Base-by-base conservation (phyloP, 2,888 invertebrate genomes). In the Xestia xanthographa region DNA sequence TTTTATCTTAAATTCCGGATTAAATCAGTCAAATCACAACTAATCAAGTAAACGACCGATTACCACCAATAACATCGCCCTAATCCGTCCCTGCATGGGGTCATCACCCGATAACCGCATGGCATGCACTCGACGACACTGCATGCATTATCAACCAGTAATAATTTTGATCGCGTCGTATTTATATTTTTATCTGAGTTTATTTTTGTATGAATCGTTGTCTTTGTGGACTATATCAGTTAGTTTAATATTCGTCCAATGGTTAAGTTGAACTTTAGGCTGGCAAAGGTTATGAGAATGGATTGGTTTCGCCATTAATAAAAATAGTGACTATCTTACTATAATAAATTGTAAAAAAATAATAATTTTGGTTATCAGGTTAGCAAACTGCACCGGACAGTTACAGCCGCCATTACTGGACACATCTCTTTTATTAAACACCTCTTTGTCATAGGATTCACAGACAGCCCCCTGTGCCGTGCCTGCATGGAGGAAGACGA, bases 91-190 rank as follows among this genome's bases (percentile, higher is more conserved):
- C 91, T 88, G 89, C 26, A 11, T n/a, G 50, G 80, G 90, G 87
- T 91, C 91, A 75, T 79, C 86, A 86, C 22, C 84, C 87, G 90
- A 90, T 91, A 91, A 85, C 88, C 83, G 73, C 63, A 82, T 83
- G 85, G 77, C 87, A 88, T 86, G 86, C 87, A 85, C 84, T 86
- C 86, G 72, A 79, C 82, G 84, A 77, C 80, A 77, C 72, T 58
- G 75, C 77, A 75, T 86, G 74, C 82, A 86, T 85, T 87, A 84
- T 81, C 79, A 80, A 76, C 58, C 11, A 50, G 26, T 77, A 74
- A 83, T 82, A 75, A 72, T 73, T 75, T 78, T 72, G 71, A 79
- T 75, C 67, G 71, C 43, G 22, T 73, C 70, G 69, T 75, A 29
- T 74, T 82, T 66, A 71, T 65, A 74, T 79, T 79, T 72, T 43